Conservation (phyloP, 1,140 invertebrate genomes). For the Mylabris phalerata region DNA sequence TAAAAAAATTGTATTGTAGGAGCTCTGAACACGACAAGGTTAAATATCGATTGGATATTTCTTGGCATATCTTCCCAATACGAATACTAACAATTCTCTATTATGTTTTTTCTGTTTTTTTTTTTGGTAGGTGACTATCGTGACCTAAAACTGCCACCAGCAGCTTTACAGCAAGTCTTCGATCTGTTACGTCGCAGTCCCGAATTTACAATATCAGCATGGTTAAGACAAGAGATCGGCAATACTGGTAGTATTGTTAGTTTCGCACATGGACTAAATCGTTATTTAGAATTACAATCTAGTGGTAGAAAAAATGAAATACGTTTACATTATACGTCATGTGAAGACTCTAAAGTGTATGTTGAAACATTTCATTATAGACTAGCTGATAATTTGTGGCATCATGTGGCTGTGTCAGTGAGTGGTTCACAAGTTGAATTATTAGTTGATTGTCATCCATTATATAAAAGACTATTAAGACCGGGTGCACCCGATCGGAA, state of each 20-base stretch:
- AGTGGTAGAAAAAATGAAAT: slow-evolving; percentile 81
- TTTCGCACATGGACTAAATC: slow-evolving; percentile 69
- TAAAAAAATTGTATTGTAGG: too few species aligned
- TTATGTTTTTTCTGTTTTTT: not conserved
- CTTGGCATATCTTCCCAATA: not conserved
- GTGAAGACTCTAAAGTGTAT: slow-evolving; percentile 55
- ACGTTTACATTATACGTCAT: slow-evolving; percentile 64
- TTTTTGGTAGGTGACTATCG: slow-evolving; percentile 59
- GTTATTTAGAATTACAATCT: slow-evolving; percentile 85
- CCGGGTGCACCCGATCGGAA: slow-evolving; percentile 62
- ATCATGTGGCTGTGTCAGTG: slow-evolving; percentile 73
- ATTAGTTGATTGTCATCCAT: slow-evolving; percentile 76
- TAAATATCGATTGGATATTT: not conserved
- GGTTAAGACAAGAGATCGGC: slow-evolving; percentile 67
- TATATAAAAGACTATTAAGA: slow-evolving; percentile 67
- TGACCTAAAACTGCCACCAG: slow-evolving; percentile 62
- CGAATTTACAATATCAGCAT: slow-evolving; percentile 75
- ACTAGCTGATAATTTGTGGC: slow-evolving; percentile 80
- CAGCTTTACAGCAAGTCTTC: slow-evolving; percentile 57
- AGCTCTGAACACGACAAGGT: too few species aligned
- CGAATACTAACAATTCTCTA: too few species aligned
- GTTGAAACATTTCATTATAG: slow-evolving; percentile 81
- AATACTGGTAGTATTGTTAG: slow-evolving; percentile 78
- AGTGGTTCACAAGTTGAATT: slow-evolving; percentile 76
- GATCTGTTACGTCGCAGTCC: slow-evolving; percentile 60